Percentiles rank a stretch among this genome's conserved stretches.
phyloP scores from a whole-genome alignment of 1,140 invertebrate genomes.

The Drosophila melanogaster region Release_6_plus_ISO1_MT NT_037436.4:3350501-3351000 shows the following conservation, averaged over 20 bases:
- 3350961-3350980: constrained; percentile 6
- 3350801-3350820: too few species aligned
- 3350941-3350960: constrained; percentile 21
- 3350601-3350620: constrained; percentile 18
- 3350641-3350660: constrained; percentile 28
- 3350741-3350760: background rate
- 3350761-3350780: too few species aligned
- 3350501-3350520: constrained; percentile 29
- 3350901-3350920: background rate
- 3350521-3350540: constrained; percentile 21
- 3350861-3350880: background rate
- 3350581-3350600: constrained; percentile 50
- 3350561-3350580: constrained; percentile 39
- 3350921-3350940: constrained; percentile 9
- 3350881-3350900: background rate
- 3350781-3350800: too few species aligned
- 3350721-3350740: background rate
- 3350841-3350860: too few species aligned
- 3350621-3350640: constrained; percentile 46
- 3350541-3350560: constrained; percentile 12
- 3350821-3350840: too few species aligned
- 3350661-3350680: constrained; percentile 15
- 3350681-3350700: constrained; percentile 20
- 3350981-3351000: constrained; percentile 21
- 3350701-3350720: constrained; percentile 2